Conservation (phyloP, 2,888 invertebrate species). For the Diaphora mendica region DNA sequence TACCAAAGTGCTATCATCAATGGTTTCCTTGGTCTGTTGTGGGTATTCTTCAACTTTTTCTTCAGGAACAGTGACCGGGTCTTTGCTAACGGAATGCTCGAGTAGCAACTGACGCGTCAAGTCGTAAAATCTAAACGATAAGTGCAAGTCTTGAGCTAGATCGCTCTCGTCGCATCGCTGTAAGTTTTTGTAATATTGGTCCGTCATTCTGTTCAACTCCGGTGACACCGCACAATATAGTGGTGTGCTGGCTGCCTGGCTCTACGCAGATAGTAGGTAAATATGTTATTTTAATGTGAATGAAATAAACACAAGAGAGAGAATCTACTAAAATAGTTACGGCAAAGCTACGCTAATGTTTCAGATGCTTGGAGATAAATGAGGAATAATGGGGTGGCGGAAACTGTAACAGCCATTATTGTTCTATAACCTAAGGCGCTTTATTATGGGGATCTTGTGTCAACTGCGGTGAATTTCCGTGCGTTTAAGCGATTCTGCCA, state of each 20-base stretch:
- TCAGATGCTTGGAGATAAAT: not conserved
- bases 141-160: slow-evolving; percentile 69
- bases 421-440: too few species aligned
- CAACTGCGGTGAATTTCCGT: too few species aligned
- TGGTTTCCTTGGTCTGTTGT: slow-evolving; percentile 42
- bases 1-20: slow-evolving; percentile 53
- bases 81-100: slow-evolving; percentile 43
- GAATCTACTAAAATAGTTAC: not conserved
- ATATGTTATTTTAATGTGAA: not conserved
- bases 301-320: not conserved
- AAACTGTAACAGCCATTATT: too few species aligned
- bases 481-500: too few species aligned
- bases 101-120: slow-evolving; percentile 63
- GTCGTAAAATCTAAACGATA: slow-evolving; percentile 72
- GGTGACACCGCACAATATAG: slow-evolving; percentile 94
- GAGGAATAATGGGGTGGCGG: too few species aligned
- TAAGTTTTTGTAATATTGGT: slow-evolving; percentile 96
- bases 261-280: slow-evolving; percentile 82
- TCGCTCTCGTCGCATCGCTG: slow-evolving; percentile 87
- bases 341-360: not conserved
- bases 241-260: slow-evolving; percentile 96
- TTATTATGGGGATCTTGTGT: too few species aligned
- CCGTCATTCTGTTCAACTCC: slow-evolving; percentile 92
- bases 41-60: slow-evolving; percentile 25
- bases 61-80: slow-evolving; percentile 24